Conservation (phyloP, 1,140 invertebrate genomes). For the Eumaeus atala region DNA sequence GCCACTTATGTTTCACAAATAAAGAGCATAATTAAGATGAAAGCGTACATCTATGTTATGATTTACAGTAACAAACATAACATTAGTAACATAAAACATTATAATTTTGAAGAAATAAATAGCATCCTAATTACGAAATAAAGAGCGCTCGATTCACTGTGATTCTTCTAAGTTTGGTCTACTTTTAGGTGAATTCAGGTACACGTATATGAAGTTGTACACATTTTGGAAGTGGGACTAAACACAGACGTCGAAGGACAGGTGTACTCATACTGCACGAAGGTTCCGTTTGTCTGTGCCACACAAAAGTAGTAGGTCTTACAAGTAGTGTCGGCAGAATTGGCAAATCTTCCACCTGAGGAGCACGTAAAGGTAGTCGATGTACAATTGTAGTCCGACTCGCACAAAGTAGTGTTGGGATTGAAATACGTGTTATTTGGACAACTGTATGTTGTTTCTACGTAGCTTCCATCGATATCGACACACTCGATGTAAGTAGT, state of each 20-base stretch:
- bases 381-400: constrained; percentile 27
- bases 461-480: constrained; percentile 27
- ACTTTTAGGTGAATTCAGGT: background rate
- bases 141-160: too few relatives aligned
- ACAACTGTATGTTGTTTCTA: constrained; percentile 23
- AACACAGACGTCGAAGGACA: constrained; percentile 37
- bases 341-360: constrained; percentile 36
- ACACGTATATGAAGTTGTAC: constrained; percentile 34
- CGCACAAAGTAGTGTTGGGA: constrained; percentile 41
- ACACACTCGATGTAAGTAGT: constrained; percentile 38
- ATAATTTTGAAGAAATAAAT: too few relatives aligned
- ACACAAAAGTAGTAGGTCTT: constrained; percentile 39
- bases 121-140: too few relatives aligned
- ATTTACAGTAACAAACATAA: too few relatives aligned
- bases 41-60: too few relatives aligned
- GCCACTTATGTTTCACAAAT: too few relatives aligned
- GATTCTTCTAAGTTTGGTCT: too few relatives aligned
- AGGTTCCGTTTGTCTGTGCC: constrained; percentile 22
- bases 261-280: constrained; percentile 29
- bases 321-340: constrained; percentile 34
- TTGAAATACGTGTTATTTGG: constrained; percentile 30
- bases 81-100: too few relatives aligned
- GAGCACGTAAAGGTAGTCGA: constrained; percentile 30
- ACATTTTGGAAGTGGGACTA: constrained; percentile 24
- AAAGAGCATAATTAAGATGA: too few relatives aligned